A percentile compares a stretch with the other conserved stretches of the same genome.
These are phyloP conservation scores for Ahaetulla prasina DNA, from an alignment of 2,113 vertebrate species.

Conservation along the genomic window DNA sequence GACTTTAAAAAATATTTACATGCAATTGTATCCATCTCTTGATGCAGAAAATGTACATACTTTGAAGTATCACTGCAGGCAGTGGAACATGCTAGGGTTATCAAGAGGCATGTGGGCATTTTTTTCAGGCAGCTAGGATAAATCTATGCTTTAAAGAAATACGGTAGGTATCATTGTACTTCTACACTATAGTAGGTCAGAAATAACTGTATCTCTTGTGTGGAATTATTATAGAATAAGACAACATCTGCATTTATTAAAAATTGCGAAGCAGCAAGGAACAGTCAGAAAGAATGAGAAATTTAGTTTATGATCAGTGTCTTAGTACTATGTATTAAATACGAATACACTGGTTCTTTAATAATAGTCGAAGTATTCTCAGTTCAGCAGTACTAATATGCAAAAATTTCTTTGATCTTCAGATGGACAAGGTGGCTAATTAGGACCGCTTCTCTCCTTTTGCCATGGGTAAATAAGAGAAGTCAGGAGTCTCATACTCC, in stretches of 20 bases:
- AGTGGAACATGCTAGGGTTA: constrained; percentile 61
- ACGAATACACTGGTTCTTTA: constrained; percentile 3
- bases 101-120: constrained; percentile 65
- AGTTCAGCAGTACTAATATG: neutral
- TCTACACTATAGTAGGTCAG: constrained; percentile 44
- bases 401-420: neutral
- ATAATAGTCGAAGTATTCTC: constrained; percentile 19
- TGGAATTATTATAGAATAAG: neutral
- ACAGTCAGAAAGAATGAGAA: constrained; percentile 21
- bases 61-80: constrained; percentile 68
- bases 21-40: constrained; percentile 66
- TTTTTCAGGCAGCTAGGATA: constrained; percentile 73
- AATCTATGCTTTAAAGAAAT: constrained; percentile 33
- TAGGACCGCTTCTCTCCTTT: neutral
- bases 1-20: constrained; percentile 50
- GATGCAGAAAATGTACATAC: constrained; percentile 37
- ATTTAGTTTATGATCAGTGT: constrained; percentile 46
- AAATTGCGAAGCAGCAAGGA: neutral
- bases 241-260: neutral
- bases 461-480: neutral
- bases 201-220: constrained; percentile 6
- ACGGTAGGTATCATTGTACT: constrained; percentile 25
- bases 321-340: constrained; percentile 20
- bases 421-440: neutral
- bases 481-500: neutral